Conservation (phyloP, 2,113 vertebrate genomes). For the Pangasianodon hypophthalmus region DNA sequence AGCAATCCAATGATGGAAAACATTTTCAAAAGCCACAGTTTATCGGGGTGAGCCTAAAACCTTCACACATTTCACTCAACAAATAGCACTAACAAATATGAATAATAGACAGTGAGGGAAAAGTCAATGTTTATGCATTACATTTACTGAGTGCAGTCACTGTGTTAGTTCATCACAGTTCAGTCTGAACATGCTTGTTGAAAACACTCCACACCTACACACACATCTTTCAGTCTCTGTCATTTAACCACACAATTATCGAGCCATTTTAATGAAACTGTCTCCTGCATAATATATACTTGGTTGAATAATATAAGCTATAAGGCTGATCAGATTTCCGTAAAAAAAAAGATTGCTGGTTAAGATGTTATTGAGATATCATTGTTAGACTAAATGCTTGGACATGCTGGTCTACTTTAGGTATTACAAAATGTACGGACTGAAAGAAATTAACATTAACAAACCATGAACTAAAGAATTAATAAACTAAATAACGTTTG, state of each 20-base stretch:
- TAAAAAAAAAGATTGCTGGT: background rate
- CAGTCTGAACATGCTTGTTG: conserved; percentile 31
- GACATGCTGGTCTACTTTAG: background rate
- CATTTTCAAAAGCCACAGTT: background rate
- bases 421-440: background rate
- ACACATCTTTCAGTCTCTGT: conserved; percentile 10
- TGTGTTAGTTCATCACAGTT: conserved; percentile 51
- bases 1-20: background rate
- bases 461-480: background rate
- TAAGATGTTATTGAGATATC: background rate
- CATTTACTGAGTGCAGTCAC: conserved; percentile 44
- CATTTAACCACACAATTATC: conserved; percentile 13
- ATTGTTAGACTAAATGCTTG: background rate
- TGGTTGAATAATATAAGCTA: background rate
- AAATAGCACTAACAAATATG: conserved; percentile 25
- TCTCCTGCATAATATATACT: background rate
- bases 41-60: background rate
- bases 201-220: conserved; percentile 34
- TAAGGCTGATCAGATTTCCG: background rate
- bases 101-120: conserved; percentile 1
- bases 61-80: background rate
- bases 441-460: background rate
- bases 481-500: background rate
- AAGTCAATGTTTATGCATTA: conserved; percentile 17
- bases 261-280: background rate